Evolutionary conservation across 2,797 vertebrate genomes (phyloP), one percentile per base, ranked within the genome.

Genomic region (Syndactyla subalaris): DNA sequence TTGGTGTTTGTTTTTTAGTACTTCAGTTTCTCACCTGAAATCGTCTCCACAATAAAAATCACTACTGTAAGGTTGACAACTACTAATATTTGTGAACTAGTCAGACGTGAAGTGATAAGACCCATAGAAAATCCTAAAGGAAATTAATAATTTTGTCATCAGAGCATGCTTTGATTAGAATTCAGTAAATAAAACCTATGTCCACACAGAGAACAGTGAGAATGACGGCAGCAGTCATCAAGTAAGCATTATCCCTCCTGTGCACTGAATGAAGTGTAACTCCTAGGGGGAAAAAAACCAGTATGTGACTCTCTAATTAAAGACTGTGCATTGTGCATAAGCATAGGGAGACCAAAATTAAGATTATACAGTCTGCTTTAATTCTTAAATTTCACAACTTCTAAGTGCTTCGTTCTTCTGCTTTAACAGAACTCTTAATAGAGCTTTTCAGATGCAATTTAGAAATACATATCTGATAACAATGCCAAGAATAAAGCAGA

Each of bases 141-240:
- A 83, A 92, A 72, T 59, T 18, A 66, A 14, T 45, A 63, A 34
- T 27, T 55, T 85, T 75, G 15, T 73, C 54, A 88, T 49, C 38
- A 55, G 54, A 81, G 30, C 10, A 48, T 19, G 36, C 9, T 83
- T 77, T 81, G 62, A 86, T 84, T 81, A 94, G 48, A 27, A n/a
- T 85, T 34, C 36, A 86, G 62, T 86, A 93, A 95, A 89, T 86
- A 86, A 92, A 82, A 75, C 75, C 75, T 72, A 68, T 19, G 67
- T 75, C 43, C 62, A 86, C 41, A 81, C 19, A 73, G 4, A 51
- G 54, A 89, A 87, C 11, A 66, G 27, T 23, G 38, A 84, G n/a
- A 83, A 85, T 34, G 73, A 88, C 74, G 93, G 75, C 79, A 91
- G 79, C 36, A 91, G 77, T 75, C 79, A 81, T 30, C 48, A 80